A percentile compares a stretch with the other conserved stretches of the same genome.
Conservation (phyloP, 2,797 vertebrate species). For the Alcedo atthis region DNA sequence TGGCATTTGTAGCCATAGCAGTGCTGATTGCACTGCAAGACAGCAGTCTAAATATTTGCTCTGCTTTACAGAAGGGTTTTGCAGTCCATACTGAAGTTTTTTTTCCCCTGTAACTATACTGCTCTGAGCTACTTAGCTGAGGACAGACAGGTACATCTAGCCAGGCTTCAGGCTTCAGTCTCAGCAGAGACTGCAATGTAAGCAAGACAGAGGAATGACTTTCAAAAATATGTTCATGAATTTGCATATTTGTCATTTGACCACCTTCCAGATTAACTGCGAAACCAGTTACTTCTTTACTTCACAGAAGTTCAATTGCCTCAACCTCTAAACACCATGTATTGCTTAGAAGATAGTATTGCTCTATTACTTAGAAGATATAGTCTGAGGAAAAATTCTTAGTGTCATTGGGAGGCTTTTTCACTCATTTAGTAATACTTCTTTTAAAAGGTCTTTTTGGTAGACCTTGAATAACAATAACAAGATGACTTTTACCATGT, state of each 20-base stretch:
- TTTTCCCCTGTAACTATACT: neutral
- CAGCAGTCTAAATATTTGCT: slow-evolving; percentile 15
- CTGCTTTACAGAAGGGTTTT: slow-evolving; percentile 15
- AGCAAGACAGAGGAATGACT: neutral
- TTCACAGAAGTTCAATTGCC: neutral
- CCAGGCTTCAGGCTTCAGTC: neutral
- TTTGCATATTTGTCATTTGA: neutral
- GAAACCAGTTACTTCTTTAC: neutral
- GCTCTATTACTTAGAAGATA: no score
- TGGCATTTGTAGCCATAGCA: neutral
- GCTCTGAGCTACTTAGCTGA: neutral
- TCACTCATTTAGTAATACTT: neutral
- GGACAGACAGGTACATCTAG: neutral
- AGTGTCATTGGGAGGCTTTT: neutral
- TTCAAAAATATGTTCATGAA: neutral
- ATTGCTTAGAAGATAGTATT: neutral
- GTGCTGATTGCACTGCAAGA: neutral
- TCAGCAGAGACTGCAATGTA: neutral
- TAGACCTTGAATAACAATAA: neutral
- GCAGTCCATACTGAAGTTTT: neutral
- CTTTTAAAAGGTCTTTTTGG: neutral
- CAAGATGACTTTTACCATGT: neutral
- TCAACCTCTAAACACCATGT: neutral
- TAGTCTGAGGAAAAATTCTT: neutral
- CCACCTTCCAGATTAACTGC: neutral